Base-by-base conservation (phyloP, 2,113 vertebrate species). In the Oceanites oceanicus region DNA sequence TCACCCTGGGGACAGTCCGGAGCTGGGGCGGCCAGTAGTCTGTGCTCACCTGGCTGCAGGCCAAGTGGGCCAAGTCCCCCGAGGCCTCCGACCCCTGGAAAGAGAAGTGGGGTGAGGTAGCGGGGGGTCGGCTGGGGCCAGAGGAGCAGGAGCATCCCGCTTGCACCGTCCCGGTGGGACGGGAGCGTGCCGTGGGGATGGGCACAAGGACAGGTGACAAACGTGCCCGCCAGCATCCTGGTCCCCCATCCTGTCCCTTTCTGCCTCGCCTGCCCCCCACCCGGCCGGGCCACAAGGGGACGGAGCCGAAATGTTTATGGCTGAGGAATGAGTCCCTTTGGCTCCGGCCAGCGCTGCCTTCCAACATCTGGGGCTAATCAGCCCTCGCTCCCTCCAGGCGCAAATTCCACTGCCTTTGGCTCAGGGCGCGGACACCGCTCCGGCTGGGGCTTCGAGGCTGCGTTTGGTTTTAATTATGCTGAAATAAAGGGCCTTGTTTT, bases 371-470 rank as follows among this genome's bases (percentile, higher is more conserved):
- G 96, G 95, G 91, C 96, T 86, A 68, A 96, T 97, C 88, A 92
- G 76, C 32, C 65, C 76, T 93, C 52, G 42, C 91, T 94, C 83
- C 96, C 97, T 92, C 96, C 96, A 96, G 96, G 92, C 96, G 82
- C 95, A 97, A 97, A 98, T 98, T 98, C 97, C 97, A 89, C 11
- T 79, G 93, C 95, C 95, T 86, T 91, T 96, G 97, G 97, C 98
- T 93, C 92, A 11, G 56, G 91, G 74, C 20, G 62, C 92, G 52
- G 68, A 96, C 86, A 96, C 83, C 29, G 38, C 91, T 94, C 93
- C 63, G 95, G 91, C 95, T 93, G 96, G 77, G 92, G 68, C 92
- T 77, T 91, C 85, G 23, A 72, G 66, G 89, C 95, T 36, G n/a
- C 74, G 79, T 97, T 98, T 97, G 97, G 95, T 97, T 98, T 97